Conservation (phyloP, 2,888 invertebrate species). For the Schrankia costaestrigalis region DNA sequence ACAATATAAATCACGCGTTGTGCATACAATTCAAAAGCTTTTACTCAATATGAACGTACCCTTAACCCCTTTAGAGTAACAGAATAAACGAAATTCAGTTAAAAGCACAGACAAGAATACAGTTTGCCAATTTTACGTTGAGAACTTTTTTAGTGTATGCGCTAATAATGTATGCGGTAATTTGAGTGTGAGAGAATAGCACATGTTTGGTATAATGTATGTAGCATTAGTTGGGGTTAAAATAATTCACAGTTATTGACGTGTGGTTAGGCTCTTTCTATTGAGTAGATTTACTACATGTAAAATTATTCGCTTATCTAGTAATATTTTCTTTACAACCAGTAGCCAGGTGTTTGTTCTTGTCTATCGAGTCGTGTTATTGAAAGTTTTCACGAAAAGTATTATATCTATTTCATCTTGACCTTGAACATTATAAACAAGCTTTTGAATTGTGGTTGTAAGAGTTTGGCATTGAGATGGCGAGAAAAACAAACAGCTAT, state of each 20-base stretch:
- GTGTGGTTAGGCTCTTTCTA: slow-evolving; percentile 12
- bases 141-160: slow-evolving; percentile 19
- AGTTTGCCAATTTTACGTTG: slow-evolving; percentile 14
- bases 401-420: too few relatives aligned
- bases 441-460: too few relatives aligned
- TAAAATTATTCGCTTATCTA: slow-evolving; percentile 3
- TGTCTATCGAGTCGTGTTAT: too few relatives aligned
- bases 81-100: slow-evolving; percentile 23
- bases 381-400: too few relatives aligned
- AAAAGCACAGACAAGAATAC: slow-evolving; percentile 7
- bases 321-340: too few relatives aligned
- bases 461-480: too few relatives aligned
- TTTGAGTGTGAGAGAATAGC: slow-evolving; percentile 25
- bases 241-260: slow-evolving; percentile 26
- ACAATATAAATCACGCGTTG: slow-evolving; percentile 70
- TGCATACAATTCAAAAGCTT: slow-evolving; percentile 44
- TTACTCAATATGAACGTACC: slow-evolving; percentile 43
- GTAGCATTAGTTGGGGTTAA: slow-evolving; percentile 17
- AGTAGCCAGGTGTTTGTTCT: slow-evolving; percentile 12
- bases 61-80: slow-evolving; percentile 43
- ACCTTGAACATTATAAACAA: too few relatives aligned
- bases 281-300: slow-evolving; percentile 19
- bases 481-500: too few relatives aligned
- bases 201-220: slow-evolving; percentile 24
- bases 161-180: slow-evolving; percentile 9